These are phyloP conservation scores for Sebastolobus alascanus DNA, from an alignment of 2,797 vertebrate genomes.

Conservation along the genomic window DNA sequence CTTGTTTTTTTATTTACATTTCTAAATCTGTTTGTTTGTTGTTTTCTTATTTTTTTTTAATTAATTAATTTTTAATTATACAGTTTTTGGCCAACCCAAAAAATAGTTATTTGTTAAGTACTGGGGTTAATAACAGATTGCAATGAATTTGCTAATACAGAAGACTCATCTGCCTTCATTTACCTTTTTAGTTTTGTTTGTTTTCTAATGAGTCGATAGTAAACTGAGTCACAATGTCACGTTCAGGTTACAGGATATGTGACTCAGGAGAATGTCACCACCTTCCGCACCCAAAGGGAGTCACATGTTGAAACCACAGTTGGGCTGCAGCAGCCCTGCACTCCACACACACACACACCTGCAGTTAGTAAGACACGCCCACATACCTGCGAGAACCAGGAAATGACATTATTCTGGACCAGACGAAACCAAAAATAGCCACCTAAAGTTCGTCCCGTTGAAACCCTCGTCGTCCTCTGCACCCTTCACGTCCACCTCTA, in stretches of 20 bases:
- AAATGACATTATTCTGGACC: conserved; percentile 57
- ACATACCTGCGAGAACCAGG: conserved; percentile 84
- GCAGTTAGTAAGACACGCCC: conserved; percentile 72
- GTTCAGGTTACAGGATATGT: not conserved
- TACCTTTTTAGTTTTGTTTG: not conserved
- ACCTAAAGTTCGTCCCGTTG: not conserved
- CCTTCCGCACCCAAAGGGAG: conserved; percentile 23
- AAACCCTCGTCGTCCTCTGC: fast-evolving
- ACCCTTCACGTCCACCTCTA: fast-evolving
- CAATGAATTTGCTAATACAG: not conserved
- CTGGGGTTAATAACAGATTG: not conserved
- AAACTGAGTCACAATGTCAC: conserved; percentile 8
- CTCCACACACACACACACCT: conserved; percentile 66
- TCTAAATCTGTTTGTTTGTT: not conserved
- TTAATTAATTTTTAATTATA: no score
- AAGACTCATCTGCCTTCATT: not conserved
- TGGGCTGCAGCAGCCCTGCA: not conserved
- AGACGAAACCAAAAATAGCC: conserved; percentile 7
- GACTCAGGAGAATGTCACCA: conserved; percentile 27
- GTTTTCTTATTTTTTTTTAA: not conserved
- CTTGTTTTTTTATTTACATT: no score
- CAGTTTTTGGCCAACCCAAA: not conserved
- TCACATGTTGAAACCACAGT: conserved; percentile 15
- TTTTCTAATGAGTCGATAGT: not conserved
- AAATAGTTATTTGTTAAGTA: not conserved